Percentiles rank a stretch among this genome's conserved stretches.
phyloP scores from a whole-genome alignment of 2,113 vertebrate species.

The Cathartes aura region DNA sequence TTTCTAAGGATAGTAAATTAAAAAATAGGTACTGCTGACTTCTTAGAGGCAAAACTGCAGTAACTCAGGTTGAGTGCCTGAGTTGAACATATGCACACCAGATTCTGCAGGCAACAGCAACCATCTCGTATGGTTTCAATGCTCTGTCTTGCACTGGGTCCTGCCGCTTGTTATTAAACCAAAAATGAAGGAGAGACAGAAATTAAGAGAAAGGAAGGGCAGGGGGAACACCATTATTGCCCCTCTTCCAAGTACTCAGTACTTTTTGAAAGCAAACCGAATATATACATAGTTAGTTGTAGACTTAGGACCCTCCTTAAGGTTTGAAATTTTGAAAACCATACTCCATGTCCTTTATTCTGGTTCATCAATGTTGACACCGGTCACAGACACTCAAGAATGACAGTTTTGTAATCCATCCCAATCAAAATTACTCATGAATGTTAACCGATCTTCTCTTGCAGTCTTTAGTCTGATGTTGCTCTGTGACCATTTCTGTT shows the following conservation, averaged over 20 bases:
- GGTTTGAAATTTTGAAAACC: background rate
- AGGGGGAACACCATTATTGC: background rate
- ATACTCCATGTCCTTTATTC: background rate
- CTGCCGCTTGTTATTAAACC: background rate
- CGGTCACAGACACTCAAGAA: background rate
- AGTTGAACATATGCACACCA: background rate
- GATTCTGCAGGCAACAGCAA: background rate
- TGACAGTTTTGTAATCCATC: background rate
- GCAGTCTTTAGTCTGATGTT: background rate
- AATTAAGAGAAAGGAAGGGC: background rate
- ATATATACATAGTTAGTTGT: background rate
- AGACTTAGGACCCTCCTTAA: background rate
- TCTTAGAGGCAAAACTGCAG: background rate
- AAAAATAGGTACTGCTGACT: background rate
- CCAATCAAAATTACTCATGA: background rate
- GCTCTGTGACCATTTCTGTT: background rate
- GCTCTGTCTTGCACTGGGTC: background rate
- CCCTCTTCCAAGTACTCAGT: background rate
- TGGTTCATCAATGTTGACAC: background rate
- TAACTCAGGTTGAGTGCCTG: background rate
- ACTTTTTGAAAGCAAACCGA: background rate
- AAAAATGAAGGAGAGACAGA: background rate
- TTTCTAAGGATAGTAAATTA: background rate
- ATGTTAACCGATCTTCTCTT: background rate
- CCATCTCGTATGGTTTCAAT: background rate